Conservation (phyloP, 2,888 invertebrate genomes). For the Drosophila mettleri region DNA sequence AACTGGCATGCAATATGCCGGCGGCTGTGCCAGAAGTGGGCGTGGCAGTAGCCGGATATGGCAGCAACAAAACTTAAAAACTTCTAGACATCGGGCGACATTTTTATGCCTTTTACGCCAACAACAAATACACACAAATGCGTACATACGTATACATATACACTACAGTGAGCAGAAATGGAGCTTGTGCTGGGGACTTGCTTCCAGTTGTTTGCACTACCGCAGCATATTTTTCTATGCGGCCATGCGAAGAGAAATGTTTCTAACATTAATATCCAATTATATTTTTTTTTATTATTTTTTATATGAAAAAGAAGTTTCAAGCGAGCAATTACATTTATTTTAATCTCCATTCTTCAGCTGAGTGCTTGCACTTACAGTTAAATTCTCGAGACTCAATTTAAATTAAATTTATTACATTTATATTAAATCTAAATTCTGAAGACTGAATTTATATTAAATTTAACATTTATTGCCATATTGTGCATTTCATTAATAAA, state of each 20-base stretch:
- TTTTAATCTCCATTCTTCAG: conserved; percentile 11
- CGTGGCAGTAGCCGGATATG: conserved; percentile 33
- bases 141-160: not conserved
- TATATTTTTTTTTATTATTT: conserved; percentile 1
- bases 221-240: conserved; percentile 52
- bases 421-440: not conserved
- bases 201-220: conserved; percentile 65
- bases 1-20: conserved; percentile 27
- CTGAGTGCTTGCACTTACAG: conserved; percentile 20
- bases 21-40: conserved; percentile 25
- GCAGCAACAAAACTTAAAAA: conserved; percentile 61
- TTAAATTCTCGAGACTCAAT: not conserved
- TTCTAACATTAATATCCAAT: conserved; percentile 18
- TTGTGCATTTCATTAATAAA: no score
- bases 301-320: not conserved
- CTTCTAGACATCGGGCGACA: conserved; percentile 55
- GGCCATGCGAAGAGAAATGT: conserved; percentile 17
- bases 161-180: conserved; percentile 23
- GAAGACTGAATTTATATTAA: no score
- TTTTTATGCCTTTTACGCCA: conserved; percentile 55
- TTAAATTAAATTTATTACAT: not conserved
- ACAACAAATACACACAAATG: conserved; percentile 24
- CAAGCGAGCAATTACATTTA: conserved; percentile 39
- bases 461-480: no score
- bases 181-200: conserved; percentile 43